Evolutionary conservation across 2,113 vertebrate genomes (phyloP).

Genomic region (Pycnonotus jocosus): DNA sequence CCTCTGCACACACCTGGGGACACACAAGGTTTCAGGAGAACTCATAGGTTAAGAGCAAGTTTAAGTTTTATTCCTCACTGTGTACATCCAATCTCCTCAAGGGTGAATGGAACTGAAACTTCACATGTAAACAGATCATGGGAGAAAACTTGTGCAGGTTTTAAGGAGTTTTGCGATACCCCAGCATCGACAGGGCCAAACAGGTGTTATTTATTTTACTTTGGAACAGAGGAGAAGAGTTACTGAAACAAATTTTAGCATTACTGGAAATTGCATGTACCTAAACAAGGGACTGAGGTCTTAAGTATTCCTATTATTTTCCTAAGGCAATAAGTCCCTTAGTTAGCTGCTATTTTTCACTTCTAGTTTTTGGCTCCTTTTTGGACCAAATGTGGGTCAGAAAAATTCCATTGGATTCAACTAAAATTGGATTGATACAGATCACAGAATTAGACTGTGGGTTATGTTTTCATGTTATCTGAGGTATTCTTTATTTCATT

Average conservation of each 20-base stretch:
- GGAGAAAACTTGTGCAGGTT: neutral
- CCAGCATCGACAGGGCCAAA: accelerated
- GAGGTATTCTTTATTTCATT: constrained; percentile 8
- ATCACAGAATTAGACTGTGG: neutral
- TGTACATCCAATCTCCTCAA: accelerated
- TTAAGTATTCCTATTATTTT: neutral
- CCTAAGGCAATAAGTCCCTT: neutral
- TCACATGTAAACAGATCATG: accelerated
- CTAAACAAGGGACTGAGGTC: neutral
- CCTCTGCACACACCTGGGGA: neutral
- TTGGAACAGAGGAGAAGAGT: neutral
- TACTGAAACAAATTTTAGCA: neutral
- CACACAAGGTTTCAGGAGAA: neutral
- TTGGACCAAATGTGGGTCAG: neutral
- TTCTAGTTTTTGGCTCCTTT: neutral
- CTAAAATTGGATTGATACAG: neutral
- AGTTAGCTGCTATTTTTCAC: neutral
- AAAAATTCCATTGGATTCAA: neutral
- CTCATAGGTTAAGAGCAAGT: neutral
- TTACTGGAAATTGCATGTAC: neutral
- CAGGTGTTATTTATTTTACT: neutral
- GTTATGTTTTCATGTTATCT: neutral
- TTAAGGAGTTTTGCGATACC: neutral
- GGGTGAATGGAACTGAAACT: neutral
- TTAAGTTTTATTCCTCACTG: neutral